Evolutionary conservation across 2,113 vertebrate species (phyloP), one percentile per base, ranked within the genome.

Genomic region (Butastur rufipennis): DNA sequence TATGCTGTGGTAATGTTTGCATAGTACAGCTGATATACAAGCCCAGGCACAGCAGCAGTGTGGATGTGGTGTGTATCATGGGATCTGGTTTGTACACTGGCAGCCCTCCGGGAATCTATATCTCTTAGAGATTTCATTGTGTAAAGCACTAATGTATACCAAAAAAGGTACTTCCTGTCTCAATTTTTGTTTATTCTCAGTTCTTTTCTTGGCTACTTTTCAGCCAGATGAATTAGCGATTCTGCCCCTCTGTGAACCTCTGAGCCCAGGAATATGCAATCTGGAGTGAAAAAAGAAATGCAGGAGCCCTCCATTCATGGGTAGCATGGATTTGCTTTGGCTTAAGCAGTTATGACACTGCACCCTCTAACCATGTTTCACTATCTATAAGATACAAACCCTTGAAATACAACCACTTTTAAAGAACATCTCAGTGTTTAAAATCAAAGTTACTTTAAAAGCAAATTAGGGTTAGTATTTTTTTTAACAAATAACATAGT

Each of bases 1-100:
- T 85, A 92, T 85, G 86, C 62, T 94, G 78, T 77, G 70, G 66
- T 77, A 80, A 89, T 32, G 81, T 93, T 95, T 96, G 34, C 70
- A 58, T 72, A 77, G 61, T 23, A 48, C 56, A 87, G 81, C 72
- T 92, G 81, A 85, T 38, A 66, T 13, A 89, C 48, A 68, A 86
- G 31, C 38, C 55, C 42, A 42, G 45, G n/a, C 21, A 1, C 55
- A 72, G 70, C 34, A 72, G 61, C 40, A 63, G 10, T 13, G 32
- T 47, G 61, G 29, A 32, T 25, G 34, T 47, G 25, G 16, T n/a
- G 27, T 63, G 48, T 75, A 40, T 59, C 23, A 14, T 9, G 56
- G 66, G 53, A 53, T 95, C 66, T 71, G 25, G 19, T 66, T 80
- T 82, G 31, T 53, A 36, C 0, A 1, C 43, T 85, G 42, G 21